These are phyloP conservation scores for Leuciscus idus DNA, from an alignment of 2,113 vertebrate genomes.

Conservation along the genomic window DNA sequence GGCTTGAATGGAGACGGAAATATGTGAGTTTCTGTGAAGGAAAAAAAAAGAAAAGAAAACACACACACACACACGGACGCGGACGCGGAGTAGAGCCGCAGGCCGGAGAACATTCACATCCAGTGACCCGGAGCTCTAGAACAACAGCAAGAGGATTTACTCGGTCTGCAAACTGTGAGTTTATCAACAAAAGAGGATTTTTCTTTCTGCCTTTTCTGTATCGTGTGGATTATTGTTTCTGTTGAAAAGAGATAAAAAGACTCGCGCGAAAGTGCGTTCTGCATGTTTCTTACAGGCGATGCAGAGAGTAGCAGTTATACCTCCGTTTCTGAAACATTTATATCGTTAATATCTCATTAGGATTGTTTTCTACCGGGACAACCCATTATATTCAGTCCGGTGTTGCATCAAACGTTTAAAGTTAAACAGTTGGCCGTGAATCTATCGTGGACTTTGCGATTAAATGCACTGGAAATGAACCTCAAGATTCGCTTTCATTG, in stretches of 20 bases:
- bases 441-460: neutral
- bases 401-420: neutral
- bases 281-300: neutral
- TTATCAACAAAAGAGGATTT: neutral
- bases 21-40: slow-evolving; percentile 41
- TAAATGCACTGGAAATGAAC: neutral
- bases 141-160: neutral
- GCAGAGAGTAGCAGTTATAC: neutral
- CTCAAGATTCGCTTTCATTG: neutral
- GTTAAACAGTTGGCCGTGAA: neutral
- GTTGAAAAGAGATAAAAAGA: neutral
- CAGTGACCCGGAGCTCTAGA: neutral
- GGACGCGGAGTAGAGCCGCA: slow-evolving; percentile 4
- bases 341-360: neutral
- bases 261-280: neutral
- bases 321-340: neutral
- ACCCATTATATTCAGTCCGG: neutral
- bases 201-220: neutral
- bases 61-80: slow-evolving; percentile 19
- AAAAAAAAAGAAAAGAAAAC: neutral
- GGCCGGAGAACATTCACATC: neutral
- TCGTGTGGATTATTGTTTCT: slow-evolving; percentile 8
- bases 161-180: slow-evolving; percentile 18
- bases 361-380: neutral
- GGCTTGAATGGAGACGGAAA: slow-evolving; percentile 63